Evolutionary conservation across 1,140 invertebrate genomes (phyloP), one percentile per base, ranked within the genome.

Genomic region (Bombus soroeensis): DNA sequence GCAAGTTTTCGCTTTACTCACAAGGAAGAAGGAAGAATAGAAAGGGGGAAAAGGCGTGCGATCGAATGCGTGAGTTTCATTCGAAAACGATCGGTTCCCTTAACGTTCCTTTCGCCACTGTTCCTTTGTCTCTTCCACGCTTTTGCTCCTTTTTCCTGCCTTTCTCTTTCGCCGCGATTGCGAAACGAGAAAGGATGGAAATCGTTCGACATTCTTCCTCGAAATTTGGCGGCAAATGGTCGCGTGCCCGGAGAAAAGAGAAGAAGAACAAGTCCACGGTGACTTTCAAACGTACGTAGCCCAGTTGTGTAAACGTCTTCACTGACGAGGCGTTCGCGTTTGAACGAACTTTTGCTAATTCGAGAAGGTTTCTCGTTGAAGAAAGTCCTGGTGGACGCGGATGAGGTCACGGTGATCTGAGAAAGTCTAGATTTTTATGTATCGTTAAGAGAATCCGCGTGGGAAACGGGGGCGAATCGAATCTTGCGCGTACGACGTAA

Each of bases 21-120:
- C 47, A 37, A 47, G 32, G 64, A 83, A 83, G 68, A 32, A 83
- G 81, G 77, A 89, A 84, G 66, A 81, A 53, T 71, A 71, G 41
- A 81, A 87, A 84, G 59, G 73, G 22, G 64, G 82, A 34, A 73
- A 18, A 47, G 75, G 53, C 13, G 43, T n/a, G 43, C 71, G 57
- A 76, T 57, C 75, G 72, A 64, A 57, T 37, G 39, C 25, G 47
- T 39, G 64, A 85, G 83, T 62, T 57, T 71, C 68, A 53, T 83
- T 89, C 83, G 25, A 66, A 86, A 86, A 87, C 83, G 64, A 86
- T 81, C 62, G 76, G 34, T 41, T 62, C 59, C 73, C 43, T 83
- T 71, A 70, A 47, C 72, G 64, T 47, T 88, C 71, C 70, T 82
- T 83, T 70, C 83, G 43, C 64, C 62, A 37, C 70, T 62, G 57